These are phyloP conservation scores for Acrocephalus arundinaceus DNA, from an alignment of 2,113 vertebrate genomes.

Conservation along the genomic window DNA sequence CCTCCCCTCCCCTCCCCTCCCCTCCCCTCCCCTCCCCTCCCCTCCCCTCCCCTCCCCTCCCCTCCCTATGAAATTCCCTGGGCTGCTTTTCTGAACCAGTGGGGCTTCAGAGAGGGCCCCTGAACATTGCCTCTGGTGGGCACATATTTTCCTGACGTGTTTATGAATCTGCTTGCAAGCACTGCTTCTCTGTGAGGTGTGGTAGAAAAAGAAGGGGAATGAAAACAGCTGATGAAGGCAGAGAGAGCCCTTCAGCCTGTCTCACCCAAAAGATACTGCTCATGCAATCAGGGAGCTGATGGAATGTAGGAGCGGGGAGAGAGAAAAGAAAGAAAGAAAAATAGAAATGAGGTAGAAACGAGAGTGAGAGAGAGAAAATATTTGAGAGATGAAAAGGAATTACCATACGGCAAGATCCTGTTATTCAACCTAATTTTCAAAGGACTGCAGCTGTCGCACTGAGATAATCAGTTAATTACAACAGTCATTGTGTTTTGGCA, in stretches of 20 bases:
- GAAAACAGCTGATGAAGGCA: neutral
- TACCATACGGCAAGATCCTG: conserved; percentile 78
- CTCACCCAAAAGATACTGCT: neutral
- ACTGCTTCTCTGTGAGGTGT: neutral
- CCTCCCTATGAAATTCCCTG: neutral
- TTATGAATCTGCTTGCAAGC: neutral
- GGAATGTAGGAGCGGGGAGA: conserved; percentile 20
- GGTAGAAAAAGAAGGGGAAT: conserved; percentile 29
- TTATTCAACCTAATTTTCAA: conserved; percentile 85
- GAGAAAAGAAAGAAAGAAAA: conserved; percentile 50
- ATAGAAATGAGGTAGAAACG: conserved; percentile 54
- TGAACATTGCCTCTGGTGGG: neutral
- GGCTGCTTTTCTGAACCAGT: neutral
- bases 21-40: neutral
- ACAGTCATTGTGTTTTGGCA: conserved; percentile 80
- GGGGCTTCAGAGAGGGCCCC: neutral
- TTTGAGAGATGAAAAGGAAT: conserved; percentile 77
- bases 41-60: neutral
- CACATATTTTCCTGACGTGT: neutral
- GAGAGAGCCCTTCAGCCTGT: conserved; percentile 2
- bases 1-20: neutral
- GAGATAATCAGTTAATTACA: conserved; percentile 87
- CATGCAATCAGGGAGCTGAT: conserved; percentile 28
- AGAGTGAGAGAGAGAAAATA: conserved; percentile 61
- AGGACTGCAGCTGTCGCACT: conserved; percentile 81